Base-by-base conservation (phyloP, 2,113 vertebrate species). In the Progne subis region DNA sequence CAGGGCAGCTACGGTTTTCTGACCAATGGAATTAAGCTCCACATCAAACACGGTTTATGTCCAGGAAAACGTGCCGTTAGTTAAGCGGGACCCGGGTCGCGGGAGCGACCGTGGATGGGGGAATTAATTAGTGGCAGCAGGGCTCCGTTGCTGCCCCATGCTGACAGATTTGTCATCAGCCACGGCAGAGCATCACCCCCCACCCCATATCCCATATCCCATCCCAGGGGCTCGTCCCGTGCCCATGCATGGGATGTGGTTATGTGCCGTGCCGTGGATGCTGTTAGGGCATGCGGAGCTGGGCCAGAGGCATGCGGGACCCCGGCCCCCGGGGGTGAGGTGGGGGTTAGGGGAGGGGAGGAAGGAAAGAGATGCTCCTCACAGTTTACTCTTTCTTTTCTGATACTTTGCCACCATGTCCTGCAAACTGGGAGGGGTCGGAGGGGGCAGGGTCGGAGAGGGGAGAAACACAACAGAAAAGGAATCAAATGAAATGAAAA, bases 401-500 rank as follows among this genome's bases (percentile, higher is more conserved):
- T 99, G 99, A 99, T 99, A 99, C 97, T 99, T 99, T 98, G 98
- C 98, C 98, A 99, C 99, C 99, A 99, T 99, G 97, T 99, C 99
- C 98, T 99, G 99, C 96, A 99, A 98, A 99, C 99, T 99, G 98
- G 96, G 97, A 97, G 95, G 93, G 86, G 83, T 95, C 69, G 89
- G 91, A 85, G 86, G 82, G 85, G 84, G 28, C 8, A 31, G 60
- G 64, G 17, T 89, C 1, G 25, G 77, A 12, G 13, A 1, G 6
- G 49, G 64, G 63, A 86, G 63, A 94, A 96, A 96, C 87, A 96
- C 43, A 96, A 95, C 68, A 94, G 90, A 88, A 86, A 89, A 83
- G 63, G 69, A 87, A 85, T 82, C 65, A 89, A 95, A 86, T 63
- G 34, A 88, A 94, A 60, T 31, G 29, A 24, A 69, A 82, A 52